Evolutionary conservation across 2,888 invertebrate species (phyloP), one percentile per base, ranked within the genome.

Genomic region (Electrophaes corylata): DNA sequence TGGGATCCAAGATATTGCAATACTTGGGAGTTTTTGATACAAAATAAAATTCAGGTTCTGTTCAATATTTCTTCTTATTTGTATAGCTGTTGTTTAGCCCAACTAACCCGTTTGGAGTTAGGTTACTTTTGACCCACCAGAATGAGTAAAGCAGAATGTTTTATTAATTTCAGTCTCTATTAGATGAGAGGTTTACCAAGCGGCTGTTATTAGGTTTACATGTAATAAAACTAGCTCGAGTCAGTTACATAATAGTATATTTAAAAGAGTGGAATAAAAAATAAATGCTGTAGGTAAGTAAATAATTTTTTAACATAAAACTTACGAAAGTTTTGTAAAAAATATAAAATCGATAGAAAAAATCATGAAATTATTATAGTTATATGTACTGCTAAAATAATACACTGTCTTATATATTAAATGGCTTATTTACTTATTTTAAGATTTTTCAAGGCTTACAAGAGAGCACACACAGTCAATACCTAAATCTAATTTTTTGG

Each of bases 271-370:
- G 39, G 40, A 51, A 45, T 59, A 55, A 47, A 66, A 61, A 62
- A 58, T 64, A 66, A 66, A 67, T 60, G 57, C 64, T 55, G 45
- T 4, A n/a, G n/a, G 45, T 45, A n/a, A 16, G 45, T 45, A 33
- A 33, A 8, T 53, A 29, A 16, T 33, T 2, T 37, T 14, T 5
- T 4, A 12, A 8, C 33, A 31, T 16, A 43, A 16, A 53, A 48
- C 40, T 31, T 43, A 48, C 20, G 20, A 20, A 20, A 5, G 3
- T 26, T 18, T 33, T 40, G 19, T 53, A 45, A 41, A 48, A 58
- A 50, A 45, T 16, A 31, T 59, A 59, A 50, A 59, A 58, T 49
- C 19, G 14, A 26, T 49, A 39, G 12, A 44, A 40, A 53, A 50
- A 37, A 49, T 52, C 14, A 52, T 47, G 31, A 43, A 11, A 16